Conservation (phyloP, 2,888 invertebrate species). For the Aelia acuminata region DNA sequence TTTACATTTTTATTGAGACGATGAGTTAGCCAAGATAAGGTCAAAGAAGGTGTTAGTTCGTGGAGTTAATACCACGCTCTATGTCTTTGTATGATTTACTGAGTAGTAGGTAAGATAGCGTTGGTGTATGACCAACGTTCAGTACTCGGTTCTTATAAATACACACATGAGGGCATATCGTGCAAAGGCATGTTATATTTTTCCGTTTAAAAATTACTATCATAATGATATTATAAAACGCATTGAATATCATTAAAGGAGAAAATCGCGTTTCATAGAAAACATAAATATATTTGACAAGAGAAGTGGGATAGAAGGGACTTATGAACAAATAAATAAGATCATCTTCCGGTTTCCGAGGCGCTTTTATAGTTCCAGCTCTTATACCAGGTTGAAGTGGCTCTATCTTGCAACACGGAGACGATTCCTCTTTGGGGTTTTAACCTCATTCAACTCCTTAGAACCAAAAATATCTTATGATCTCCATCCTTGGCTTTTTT, state of each 20-base stretch:
- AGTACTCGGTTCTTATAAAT: not conserved
- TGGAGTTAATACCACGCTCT: constrained; percentile 6
- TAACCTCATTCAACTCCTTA: no score
- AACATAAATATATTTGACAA: no score
- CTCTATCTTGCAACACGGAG: no score
- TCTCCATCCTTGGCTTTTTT: no score
- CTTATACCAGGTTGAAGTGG: no score
- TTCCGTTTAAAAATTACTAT: not conserved
- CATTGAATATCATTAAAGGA: not conserved
- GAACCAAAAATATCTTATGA: no score
- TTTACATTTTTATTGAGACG: constrained; percentile 35
- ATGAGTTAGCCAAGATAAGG: not conserved
- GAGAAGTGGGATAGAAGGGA: no score
- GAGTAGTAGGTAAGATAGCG: not conserved
- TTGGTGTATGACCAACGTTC: not conserved
- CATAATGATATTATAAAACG: not conserved
- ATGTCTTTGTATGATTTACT: not conserved
- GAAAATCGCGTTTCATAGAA: no score
- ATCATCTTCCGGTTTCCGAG: no score
- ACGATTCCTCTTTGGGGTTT: no score
- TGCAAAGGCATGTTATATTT: constrained; percentile 11
- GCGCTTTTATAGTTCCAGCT: no score
- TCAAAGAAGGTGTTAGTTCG: constrained; percentile 6
- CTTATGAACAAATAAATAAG: no score
- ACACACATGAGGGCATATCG: not conserved